Evolutionary conservation across 1,140 invertebrate species (phyloP), one percentile per base, ranked within the genome.

Genomic region (Contarinia nasturtii): DNA sequence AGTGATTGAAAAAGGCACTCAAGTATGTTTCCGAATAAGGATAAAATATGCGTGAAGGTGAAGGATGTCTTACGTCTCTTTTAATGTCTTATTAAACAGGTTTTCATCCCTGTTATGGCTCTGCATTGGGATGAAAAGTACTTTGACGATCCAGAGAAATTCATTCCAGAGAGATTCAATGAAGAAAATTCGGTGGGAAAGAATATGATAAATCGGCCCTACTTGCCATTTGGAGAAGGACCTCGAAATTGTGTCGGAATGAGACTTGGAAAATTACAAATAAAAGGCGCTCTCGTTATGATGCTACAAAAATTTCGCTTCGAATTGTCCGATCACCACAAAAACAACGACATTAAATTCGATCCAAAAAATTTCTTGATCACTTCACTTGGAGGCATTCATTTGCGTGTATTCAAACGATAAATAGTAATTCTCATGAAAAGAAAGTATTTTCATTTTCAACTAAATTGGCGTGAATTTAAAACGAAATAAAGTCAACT

Each of bases 131-230:
- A 83, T 65, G 67, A 72, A 2, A 59, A 68, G 14, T 65, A 73
- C 45, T 85, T 69, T 58, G 66, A 72, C 2, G 63, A 83, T 50
- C 81, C 82, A 7, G 66, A 76, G 5, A 61, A 55, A 11, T 86
- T 80, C 52, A 67, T 79, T 60, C 82, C 82, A 0, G 74, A 80
- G 37, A 62, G 79, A 50, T 84, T 83, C 55, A 57, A 61, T 12
- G 59, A 68, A 2, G 71, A 73, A 52, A 66, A 67, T 59, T 74
- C 17, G 7, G 37, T 14, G 3, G 14, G 17, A n/a, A 40, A n/a
- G 12, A 15, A 15, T 40, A 15, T 15, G 7, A 14, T 40, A 14
- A 40, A 1, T 75, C 57, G 54, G 84, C 37, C 37, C 4, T 27
- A 27, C 27, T 5, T 27, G 41, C 74, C 81, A 2, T 86, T 83